Conservation (phyloP, 2,797 vertebrate genomes). For the Anableps anableps region DNA sequence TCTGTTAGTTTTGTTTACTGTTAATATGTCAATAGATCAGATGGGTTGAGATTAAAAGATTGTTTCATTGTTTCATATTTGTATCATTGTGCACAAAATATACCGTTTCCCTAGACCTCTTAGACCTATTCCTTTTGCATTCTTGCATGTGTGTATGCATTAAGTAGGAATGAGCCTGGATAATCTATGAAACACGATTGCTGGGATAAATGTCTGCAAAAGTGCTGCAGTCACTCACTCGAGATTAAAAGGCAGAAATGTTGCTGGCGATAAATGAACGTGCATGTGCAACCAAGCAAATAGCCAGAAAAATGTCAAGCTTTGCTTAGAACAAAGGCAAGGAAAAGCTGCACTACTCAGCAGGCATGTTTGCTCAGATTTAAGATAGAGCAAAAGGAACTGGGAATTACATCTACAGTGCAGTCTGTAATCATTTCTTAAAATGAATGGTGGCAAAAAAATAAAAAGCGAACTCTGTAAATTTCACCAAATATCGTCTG, state of each 20-base stretch:
- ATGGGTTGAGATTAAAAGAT: not conserved
- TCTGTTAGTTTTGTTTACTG: conserved; percentile 50
- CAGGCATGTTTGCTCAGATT: conserved; percentile 24
- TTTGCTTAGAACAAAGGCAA: conserved; percentile 50
- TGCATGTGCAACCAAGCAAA: conserved; percentile 55
- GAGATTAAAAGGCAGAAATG: conserved; percentile 65
- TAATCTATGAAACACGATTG: conserved; percentile 42
- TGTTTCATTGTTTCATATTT: conserved; percentile 25
- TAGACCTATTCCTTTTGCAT: conserved; percentile 17
- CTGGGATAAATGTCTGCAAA: conserved; percentile 38
- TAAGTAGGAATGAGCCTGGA: conserved; percentile 12
- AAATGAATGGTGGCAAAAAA: conserved; percentile 25
- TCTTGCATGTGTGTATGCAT: conserved; percentile 1
- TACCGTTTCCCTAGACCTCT: conserved; percentile 11
- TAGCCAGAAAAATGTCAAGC: conserved; percentile 50
- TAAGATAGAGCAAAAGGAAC: conserved; percentile 12
- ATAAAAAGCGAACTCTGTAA: conserved; percentile 44
- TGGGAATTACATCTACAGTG: conserved; percentile 3
- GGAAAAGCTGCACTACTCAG: conserved; percentile 21
- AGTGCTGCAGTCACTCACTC: conserved; percentile 50
- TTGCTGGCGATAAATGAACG: conserved; percentile 58
- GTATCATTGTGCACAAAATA: not conserved
- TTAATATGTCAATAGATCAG: conserved; percentile 38
- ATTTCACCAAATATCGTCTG: conserved; percentile 62
- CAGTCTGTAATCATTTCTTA: not conserved